Evolutionary conservation across 2,888 invertebrate species (phyloP).

Genomic region (Allophyes oxyacanthae): DNA sequence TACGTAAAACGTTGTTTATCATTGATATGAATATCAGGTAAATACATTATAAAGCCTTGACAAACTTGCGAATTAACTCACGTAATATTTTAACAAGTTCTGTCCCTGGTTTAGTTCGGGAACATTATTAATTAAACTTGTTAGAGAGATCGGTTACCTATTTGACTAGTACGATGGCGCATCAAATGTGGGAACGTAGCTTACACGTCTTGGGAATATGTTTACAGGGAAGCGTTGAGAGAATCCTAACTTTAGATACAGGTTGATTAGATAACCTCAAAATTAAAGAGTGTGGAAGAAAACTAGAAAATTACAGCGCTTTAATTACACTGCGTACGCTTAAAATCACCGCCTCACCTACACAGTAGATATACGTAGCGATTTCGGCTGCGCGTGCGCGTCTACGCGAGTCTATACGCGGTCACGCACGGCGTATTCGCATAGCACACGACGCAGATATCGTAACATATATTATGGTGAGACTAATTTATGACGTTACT

Average conservation of each 20-base stretch:
- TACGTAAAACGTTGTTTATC: constrained; percentile 42
- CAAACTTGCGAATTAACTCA: constrained; percentile 59
- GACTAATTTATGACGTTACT: too few species aligned
- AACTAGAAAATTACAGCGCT: constrained; percentile 5
- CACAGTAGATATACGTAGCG: too few species aligned
- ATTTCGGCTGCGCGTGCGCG: too few species aligned
- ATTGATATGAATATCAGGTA: constrained; percentile 51
- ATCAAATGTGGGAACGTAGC: constrained; percentile 25
- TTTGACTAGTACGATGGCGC: constrained; percentile 33
- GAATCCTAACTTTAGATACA: constrained; percentile 13
- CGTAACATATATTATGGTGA: too few species aligned
- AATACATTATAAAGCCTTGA: constrained; percentile 49
- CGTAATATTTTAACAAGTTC: constrained; percentile 59
- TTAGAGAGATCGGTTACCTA: constrained; percentile 53
- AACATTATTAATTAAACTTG: constrained; percentile 65
- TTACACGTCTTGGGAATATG: constrained; percentile 21
- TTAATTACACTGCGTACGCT: too few species aligned
- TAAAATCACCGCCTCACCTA: too few species aligned
- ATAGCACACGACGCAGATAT: too few species aligned
- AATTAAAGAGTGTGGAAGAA: constrained; percentile 7
- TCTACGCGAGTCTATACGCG: too few species aligned
- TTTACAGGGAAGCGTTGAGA: constrained; percentile 11
- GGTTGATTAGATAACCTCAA: constrained; percentile 8
- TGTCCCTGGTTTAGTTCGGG: constrained; percentile 57
- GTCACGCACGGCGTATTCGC: too few species aligned